Conservation (phyloP, 1,140 invertebrate genomes). For the Caenorhabditis tropicalis region DNA sequence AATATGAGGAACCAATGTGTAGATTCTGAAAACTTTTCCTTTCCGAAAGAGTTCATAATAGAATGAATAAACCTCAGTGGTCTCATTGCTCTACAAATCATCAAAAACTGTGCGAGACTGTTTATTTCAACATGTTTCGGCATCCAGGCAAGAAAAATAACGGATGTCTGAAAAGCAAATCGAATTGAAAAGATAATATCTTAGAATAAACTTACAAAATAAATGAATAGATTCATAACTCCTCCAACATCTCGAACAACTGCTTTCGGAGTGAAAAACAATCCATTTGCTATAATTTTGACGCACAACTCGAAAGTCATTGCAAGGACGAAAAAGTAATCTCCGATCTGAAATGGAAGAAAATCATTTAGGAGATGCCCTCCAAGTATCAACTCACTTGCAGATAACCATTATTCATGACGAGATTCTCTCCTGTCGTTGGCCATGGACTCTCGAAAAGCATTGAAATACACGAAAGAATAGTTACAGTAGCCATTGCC, state of each 20-base stretch:
- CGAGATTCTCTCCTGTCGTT: conserved; percentile 68
- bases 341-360: conserved; percentile 82
- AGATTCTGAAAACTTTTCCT: conserved; percentile 78
- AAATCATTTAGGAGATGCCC: too few species aligned
- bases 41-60: accelerated
- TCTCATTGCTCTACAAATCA: conserved; percentile 93
- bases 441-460: conserved; percentile 87
- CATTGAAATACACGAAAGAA: conserved; percentile 95
- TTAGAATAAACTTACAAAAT: conserved; percentile 80
- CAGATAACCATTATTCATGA: conserved; percentile 68
- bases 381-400: conserved; percentile 53
- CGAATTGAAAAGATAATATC: not conserved
- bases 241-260: conserved; percentile 96
- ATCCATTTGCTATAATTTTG: conserved; percentile 96
- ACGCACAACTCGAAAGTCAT: conserved; percentile 95
- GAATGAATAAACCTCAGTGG: conserved; percentile 77
- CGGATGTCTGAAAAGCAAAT: conserved; percentile 79
- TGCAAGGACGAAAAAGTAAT: conserved; percentile 95
- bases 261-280: conserved; percentile 98
- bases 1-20: conserved; percentile 99
- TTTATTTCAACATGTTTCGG: conserved; percentile 87
- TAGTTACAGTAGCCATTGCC: conserved; percentile 98
- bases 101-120: conserved; percentile 89
- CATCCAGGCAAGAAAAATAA: conserved; percentile 97
- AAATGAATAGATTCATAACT: conserved; percentile 94